phyloP scores from a whole-genome alignment of 1,140 invertebrate species.

The Orussus abietinus region DNA sequence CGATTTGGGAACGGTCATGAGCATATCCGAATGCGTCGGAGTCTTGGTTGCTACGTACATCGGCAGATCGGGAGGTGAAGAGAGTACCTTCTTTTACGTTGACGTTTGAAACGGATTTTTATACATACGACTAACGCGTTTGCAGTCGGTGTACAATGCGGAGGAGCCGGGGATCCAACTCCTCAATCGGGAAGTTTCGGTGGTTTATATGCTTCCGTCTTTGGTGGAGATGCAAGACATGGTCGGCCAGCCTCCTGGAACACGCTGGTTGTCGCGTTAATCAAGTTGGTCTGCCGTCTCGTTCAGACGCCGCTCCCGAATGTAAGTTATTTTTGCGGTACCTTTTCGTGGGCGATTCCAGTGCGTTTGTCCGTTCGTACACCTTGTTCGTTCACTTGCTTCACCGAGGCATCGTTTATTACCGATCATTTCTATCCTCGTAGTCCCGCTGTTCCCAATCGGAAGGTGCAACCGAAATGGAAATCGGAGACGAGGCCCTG shows the following conservation, averaged over 20 bases:
- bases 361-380: no score
- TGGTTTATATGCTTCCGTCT: slow-evolving; percentile 65
- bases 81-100: not conserved
- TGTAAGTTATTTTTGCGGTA: slow-evolving; percentile 30
- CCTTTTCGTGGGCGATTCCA: no score
- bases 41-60: slow-evolving; percentile 47
- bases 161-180: slow-evolving; percentile 37
- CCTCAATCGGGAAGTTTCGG: slow-evolving; percentile 54
- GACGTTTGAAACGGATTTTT: not conserved
- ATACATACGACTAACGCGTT: not conserved
- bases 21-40: slow-evolving; percentile 71
- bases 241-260: slow-evolving; percentile 62
- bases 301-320: slow-evolving; percentile 64
- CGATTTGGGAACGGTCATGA: slow-evolving; percentile 69
- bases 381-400: no score
- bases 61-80: slow-evolving; percentile 40
- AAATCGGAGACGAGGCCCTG: slow-evolving; percentile 28
- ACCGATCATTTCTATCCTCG: slow-evolving; percentile 8
- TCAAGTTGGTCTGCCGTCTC: slow-evolving; percentile 66
- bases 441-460: slow-evolving; percentile 18
- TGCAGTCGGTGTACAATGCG: slow-evolving; percentile 43
- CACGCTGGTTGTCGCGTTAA: slow-evolving; percentile 63
- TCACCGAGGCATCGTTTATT: no score
- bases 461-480: slow-evolving; percentile 32
- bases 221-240: slow-evolving; percentile 60